Percentiles rank a stretch among this genome's conserved stretches.
Conservation (phyloP, 1,140 invertebrate genomes). For the Drosophila suzukii region DNA sequence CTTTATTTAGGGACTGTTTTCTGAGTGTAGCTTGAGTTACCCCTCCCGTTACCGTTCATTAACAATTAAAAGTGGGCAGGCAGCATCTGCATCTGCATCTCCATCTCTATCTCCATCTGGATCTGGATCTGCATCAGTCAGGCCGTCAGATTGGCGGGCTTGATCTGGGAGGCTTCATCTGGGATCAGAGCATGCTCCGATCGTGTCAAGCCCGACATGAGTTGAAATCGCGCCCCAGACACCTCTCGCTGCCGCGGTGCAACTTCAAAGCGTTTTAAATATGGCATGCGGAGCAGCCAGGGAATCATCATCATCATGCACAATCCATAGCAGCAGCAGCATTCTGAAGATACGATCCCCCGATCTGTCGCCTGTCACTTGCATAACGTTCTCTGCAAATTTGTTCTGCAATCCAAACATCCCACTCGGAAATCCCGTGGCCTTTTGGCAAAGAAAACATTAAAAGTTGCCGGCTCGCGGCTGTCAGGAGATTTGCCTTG, state of each 20-base stretch:
- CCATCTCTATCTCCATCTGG: background rate
- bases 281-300: constrained; percentile 48
- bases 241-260: constrained; percentile 48
- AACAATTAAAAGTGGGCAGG: constrained; percentile 35
- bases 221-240: constrained; percentile 47
- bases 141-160: constrained; percentile 31
- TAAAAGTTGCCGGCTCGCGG: constrained; percentile 73
- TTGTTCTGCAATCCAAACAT: constrained; percentile 79
- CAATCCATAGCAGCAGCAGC: background rate
- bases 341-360: constrained; percentile 41
- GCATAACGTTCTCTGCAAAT: constrained; percentile 71
- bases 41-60: constrained; percentile 23
- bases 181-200: constrained; percentile 32
- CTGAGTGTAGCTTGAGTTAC: background rate
- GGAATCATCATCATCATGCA: constrained; percentile 12
- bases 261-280: constrained; percentile 74
- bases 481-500: constrained; percentile 75
- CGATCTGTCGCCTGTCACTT: constrained; percentile 52
- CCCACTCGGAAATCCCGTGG: constrained; percentile 61
- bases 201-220: constrained; percentile 49
- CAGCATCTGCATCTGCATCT: background rate
- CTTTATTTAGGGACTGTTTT: background rate
- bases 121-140: constrained; percentile 36
- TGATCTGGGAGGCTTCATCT: constrained; percentile 41
- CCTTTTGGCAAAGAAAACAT: constrained; percentile 47